phyloP scores from a whole-genome alignment of 2,888 invertebrate genomes.

The Nebria salina region DNA sequence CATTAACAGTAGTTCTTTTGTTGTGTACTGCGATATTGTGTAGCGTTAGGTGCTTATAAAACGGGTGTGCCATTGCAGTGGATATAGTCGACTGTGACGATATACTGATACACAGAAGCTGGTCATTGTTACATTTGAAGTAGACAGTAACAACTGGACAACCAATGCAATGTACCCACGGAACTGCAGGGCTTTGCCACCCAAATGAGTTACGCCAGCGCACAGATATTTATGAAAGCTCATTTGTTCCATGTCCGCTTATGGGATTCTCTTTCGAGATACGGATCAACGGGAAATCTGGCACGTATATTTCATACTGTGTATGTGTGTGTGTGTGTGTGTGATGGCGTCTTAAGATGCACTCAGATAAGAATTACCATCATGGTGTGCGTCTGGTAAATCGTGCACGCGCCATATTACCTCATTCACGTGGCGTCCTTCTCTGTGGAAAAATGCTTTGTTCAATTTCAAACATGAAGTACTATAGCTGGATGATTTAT shows the following conservation, averaged over 20 bases:
- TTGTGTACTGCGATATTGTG: conserved; percentile 14
- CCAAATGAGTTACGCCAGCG: conserved; percentile 19
- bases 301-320: conserved; percentile 38
- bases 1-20: conserved; percentile 28
- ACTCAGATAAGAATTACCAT: conserved; percentile 23
- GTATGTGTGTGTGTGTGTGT: background rate
- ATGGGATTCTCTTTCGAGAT: conserved; percentile 43
- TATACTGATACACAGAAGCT: conserved; percentile 15
- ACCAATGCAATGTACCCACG: conserved; percentile 10
- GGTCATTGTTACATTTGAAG: background rate
- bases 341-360: conserved; percentile 31
- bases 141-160: background rate
- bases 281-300: conserved; percentile 42
- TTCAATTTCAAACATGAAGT: conserved; percentile 27
- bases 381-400: background rate
- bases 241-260: conserved; percentile 45
- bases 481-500: conserved; percentile 35
- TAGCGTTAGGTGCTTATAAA: background rate
- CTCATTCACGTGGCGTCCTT: conserved; percentile 36
- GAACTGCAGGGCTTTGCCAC: background rate
- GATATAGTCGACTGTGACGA: background rate
- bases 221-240: conserved; percentile 39
- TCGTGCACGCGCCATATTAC: conserved; percentile 2
- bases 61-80: conserved; percentile 3
- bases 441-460: conserved; percentile 42